Percentiles rank a stretch among this genome's conserved stretches.
Conservation (phyloP, 1,140 invertebrate species). For the Ganaspis sp. region DNA sequence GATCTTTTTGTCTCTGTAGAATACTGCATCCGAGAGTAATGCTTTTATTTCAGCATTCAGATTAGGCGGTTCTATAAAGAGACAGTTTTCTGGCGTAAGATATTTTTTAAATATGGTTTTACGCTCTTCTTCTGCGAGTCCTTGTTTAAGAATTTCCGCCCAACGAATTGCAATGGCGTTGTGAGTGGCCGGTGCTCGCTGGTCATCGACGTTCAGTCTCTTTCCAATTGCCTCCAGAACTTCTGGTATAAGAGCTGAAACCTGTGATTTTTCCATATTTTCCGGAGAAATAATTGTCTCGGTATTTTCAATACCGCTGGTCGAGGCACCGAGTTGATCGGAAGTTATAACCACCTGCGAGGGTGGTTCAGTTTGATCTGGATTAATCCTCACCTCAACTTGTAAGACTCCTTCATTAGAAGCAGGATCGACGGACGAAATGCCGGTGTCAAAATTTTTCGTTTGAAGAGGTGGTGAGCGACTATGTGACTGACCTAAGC, state of each 20-base stretch:
- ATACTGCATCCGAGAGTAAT: background rate
- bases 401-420: no score
- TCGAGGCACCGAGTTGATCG: no score
- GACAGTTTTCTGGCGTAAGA: constrained; percentile 11
- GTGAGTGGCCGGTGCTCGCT: background rate
- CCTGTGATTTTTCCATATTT: background rate
- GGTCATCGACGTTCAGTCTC: background rate
- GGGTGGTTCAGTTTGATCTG: no score
- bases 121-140: background rate
- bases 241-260: background rate
- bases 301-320: no score
- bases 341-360: no score
- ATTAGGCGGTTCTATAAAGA: background rate
- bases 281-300: no score
- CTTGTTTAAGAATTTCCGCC: background rate
- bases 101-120: constrained; percentile 12
- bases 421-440: no score
- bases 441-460: no score
- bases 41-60: constrained; percentile 24
- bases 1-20: constrained; percentile 9
- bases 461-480: background rate
- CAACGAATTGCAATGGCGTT: background rate
- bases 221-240: background rate
- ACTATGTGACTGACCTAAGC: background rate
- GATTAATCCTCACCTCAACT: no score